A percentile compares a stretch with the other conserved stretches of the same genome.
phyloP scores from a whole-genome alignment of 2,888 invertebrate genomes.

The Spodoptera picta region DNA sequence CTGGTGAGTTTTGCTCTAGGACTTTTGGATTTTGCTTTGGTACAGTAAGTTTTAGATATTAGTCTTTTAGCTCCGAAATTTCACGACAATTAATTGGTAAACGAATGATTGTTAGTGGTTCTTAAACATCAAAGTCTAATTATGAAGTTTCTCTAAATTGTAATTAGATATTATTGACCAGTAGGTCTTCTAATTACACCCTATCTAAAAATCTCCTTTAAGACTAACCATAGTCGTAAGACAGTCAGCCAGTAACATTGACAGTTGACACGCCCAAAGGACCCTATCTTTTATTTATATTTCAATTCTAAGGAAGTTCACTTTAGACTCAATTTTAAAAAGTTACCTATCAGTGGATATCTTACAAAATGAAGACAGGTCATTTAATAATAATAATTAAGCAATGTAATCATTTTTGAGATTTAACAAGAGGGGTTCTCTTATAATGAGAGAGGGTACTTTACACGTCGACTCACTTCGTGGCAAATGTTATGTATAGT shows the following conservation, averaged over 20 bases:
- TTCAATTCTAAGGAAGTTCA: conserved; percentile 27
- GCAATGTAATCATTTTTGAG: no score
- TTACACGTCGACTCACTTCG: no score
- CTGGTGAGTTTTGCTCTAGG: conserved; percentile 49
- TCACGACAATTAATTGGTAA: no score
- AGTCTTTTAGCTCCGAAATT: background rate
- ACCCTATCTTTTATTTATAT: conserved; percentile 24
- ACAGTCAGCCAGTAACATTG: background rate
- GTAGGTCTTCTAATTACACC: background rate
- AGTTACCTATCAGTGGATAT: background rate
- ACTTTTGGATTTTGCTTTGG: conserved; percentile 34
- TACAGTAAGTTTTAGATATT: conserved; percentile 36
- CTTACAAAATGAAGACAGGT: no score
- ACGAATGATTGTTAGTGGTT: no score
- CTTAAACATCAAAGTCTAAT: no score
- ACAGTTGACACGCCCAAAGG: conserved; percentile 36
- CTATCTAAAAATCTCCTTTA: background rate
- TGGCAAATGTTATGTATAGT: no score
- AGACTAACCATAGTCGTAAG: background rate
- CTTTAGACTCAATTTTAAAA: conserved; percentile 11
- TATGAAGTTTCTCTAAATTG: no score
- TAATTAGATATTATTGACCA: no score
- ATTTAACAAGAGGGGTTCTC: no score
- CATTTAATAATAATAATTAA: no score
- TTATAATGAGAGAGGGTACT: no score